phyloP scores from a whole-genome alignment of 1,140 invertebrate species.

The Temnothorax longispinosus region DNA sequence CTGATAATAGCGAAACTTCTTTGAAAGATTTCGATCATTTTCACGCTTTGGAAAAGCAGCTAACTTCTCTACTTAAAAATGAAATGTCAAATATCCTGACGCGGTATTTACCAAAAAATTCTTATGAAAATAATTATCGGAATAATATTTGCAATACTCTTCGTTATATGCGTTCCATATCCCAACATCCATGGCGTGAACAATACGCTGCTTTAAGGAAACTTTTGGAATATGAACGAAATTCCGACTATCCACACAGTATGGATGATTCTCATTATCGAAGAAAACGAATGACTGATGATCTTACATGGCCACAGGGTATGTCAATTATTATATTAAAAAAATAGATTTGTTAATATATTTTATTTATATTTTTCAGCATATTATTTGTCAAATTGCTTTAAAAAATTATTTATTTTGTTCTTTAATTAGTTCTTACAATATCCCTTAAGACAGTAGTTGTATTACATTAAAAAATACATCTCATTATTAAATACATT shows the following conservation, averaged over 20 bases:
- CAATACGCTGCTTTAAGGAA: background rate
- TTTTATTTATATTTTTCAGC: background rate
- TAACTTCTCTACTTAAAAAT: slow-evolving; percentile 4
- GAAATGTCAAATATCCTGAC: background rate
- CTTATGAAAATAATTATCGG: background rate
- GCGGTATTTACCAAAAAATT: background rate
- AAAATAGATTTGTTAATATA: slow-evolving; percentile 10
- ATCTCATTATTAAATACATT: background rate
- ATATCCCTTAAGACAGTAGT: background rate
- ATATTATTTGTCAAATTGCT: slow-evolving; percentile 3
- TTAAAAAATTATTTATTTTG: background rate
- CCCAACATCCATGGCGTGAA: background rate
- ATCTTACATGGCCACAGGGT: background rate
- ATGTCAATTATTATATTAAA: slow-evolving; percentile 18
- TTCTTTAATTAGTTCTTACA: background rate
- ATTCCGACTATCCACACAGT: background rate
- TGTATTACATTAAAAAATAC: background rate
- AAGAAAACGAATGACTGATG: slow-evolving; percentile 17
- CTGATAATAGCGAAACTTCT: background rate
- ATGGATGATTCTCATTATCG: background rate
- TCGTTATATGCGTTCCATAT: background rate
- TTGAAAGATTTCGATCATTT: background rate
- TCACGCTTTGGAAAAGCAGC: background rate
- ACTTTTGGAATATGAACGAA: background rate
- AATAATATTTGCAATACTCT: background rate